A percentile compares a stretch with the other conserved stretches of the same genome.
Conservation (phyloP, 1,140 invertebrate genomes). For the Drosophila mauritiana region DNA sequence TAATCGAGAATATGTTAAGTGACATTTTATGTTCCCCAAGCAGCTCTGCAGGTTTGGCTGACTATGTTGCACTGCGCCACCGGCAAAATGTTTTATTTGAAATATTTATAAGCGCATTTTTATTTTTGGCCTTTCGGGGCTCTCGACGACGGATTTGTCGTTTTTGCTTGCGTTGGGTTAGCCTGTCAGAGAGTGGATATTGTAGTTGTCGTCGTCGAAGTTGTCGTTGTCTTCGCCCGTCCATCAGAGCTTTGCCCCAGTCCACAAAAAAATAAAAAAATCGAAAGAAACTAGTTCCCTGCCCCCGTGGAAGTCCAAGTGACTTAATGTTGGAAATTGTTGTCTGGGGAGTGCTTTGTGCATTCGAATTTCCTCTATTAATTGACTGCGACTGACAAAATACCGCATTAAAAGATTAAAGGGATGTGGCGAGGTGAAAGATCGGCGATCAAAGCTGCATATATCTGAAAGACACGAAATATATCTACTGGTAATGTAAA, state of each 20-base stretch:
- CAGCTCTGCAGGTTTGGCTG: constrained; percentile 12
- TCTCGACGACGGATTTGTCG: constrained; percentile 73
- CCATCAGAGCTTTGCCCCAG: constrained; percentile 51
- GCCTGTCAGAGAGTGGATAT: constrained; percentile 63
- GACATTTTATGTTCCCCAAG: constrained; percentile 18
- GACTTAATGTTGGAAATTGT: constrained; percentile 28
- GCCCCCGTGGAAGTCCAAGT: constrained; percentile 28
- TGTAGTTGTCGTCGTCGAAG: constrained; percentile 41
- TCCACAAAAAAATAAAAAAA: background rate
- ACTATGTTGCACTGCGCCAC: constrained; percentile 19
- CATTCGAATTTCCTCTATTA: constrained; percentile 27
- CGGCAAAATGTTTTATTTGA: constrained; percentile 47
- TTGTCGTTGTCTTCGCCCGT: constrained; percentile 36
- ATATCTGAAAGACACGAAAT: background rate
- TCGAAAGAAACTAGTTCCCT: constrained; percentile 26
- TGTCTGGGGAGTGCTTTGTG: constrained; percentile 31
- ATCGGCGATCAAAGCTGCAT: background rate
- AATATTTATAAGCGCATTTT: constrained; percentile 80
- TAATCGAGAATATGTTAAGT: constrained; percentile 20
- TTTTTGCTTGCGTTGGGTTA: constrained; percentile 68
- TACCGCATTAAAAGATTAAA: constrained; percentile 12
- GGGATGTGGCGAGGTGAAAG: background rate
- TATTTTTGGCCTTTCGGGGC: constrained; percentile 73
- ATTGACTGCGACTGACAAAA: constrained; percentile 29
- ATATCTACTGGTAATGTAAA: background rate